Conservation (phyloP, 2,888 invertebrate genomes). For the Agriopis aurantiaria region DNA sequence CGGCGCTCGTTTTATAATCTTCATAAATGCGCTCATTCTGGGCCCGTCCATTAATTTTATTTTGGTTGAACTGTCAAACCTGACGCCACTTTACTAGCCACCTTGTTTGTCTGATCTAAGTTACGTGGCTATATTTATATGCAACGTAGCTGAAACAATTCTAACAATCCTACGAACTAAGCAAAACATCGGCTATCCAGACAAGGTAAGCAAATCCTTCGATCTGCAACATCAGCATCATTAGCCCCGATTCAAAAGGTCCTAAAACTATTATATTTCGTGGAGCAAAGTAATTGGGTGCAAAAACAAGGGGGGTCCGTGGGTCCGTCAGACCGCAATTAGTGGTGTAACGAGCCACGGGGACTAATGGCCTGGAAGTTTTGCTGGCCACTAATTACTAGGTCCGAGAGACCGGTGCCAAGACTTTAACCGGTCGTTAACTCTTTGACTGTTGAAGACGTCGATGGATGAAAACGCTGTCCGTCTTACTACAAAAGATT, state of each 20-base stretch:
- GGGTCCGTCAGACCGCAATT: conserved; percentile 72
- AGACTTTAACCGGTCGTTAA: conserved; percentile 39
- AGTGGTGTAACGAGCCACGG: conserved; percentile 69
- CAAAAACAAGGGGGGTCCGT: conserved; percentile 59
- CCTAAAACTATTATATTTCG: conserved; percentile 52
- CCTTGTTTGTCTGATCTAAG: no score
- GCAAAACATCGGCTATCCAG: conserved; percentile 13
- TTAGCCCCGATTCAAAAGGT: conserved; percentile 46
- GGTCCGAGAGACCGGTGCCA: conserved; percentile 41
- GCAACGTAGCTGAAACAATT: conserved; percentile 9
- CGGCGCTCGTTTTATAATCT: no score
- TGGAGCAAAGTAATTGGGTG: conserved; percentile 65
- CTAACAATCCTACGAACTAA: conserved; percentile 16
- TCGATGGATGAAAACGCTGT: conserved; percentile 11
- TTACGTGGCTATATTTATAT: conserved; percentile 2
- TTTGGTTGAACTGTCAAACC: no score
- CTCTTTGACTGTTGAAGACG: conserved; percentile 35
- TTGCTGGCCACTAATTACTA: conserved; percentile 69
- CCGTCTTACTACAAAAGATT: no score
- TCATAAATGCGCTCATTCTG: no score
- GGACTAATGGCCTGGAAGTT: conserved; percentile 76
- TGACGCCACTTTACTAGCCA: no score
- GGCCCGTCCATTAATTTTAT: no score
- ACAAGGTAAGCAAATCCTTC: conserved; percentile 31
- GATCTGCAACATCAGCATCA: conserved; percentile 45